These are phyloP conservation scores for Tachystola acroxantha DNA, from an alignment of 2,888 invertebrate genomes.

Conservation along the genomic window DNA sequence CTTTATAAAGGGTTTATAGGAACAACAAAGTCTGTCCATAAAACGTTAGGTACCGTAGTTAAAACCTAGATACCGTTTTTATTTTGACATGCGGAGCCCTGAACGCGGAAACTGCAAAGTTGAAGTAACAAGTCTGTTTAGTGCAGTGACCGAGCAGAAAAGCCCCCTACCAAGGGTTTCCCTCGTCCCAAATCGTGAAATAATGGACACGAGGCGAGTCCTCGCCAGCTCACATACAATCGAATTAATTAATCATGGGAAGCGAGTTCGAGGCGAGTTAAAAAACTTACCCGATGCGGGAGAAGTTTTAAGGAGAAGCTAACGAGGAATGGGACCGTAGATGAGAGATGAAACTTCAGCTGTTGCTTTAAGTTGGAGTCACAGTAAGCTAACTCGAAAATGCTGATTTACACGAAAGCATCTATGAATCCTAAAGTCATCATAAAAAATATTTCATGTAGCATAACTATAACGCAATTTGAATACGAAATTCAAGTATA, in stretches of 20 bases:
- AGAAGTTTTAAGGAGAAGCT: constrained; percentile 73
- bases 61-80: no score
- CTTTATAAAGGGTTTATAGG: no score
- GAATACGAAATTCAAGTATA: no score
- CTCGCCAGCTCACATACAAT: constrained; percentile 68
- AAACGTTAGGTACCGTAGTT: no score
- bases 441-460: no score
- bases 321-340: constrained; percentile 66
- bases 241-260: constrained; percentile 75
- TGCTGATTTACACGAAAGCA: no score
- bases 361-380: constrained; percentile 2
- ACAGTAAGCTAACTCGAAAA: constrained; percentile 6
- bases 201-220: constrained; percentile 60
- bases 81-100: no score
- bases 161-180: constrained; percentile 44
- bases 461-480: no score
- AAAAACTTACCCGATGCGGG: constrained; percentile 63
- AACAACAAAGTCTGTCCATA: no score
- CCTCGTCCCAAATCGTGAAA: constrained; percentile 62
- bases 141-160: constrained; percentile 64
- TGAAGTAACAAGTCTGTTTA: constrained; percentile 58
- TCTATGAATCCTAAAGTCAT: no score
- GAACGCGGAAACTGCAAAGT: no score
- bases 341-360: constrained; percentile 64
- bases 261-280: constrained; percentile 59